Evolutionary conservation across 2,888 invertebrate genomes (phyloP).

Genomic region (Mellilla xanthometata): DNA sequence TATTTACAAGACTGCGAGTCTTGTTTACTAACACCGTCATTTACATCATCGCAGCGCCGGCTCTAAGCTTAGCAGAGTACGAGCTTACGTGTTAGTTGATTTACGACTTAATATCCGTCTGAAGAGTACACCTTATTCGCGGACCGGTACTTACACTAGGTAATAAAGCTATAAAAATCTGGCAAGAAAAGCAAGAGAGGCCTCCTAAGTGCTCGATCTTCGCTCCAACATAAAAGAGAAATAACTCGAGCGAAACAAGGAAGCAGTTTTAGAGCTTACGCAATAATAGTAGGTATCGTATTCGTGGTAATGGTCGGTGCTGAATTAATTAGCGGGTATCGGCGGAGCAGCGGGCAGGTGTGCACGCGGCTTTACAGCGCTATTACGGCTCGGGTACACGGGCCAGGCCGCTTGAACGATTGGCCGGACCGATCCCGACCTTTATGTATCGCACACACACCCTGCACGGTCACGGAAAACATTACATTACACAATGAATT

Average conservation of each 20-base stretch:
- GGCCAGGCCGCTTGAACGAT: slow-evolving; percentile 58
- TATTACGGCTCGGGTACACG: slow-evolving; percentile 59
- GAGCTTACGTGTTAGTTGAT: slow-evolving; percentile 17
- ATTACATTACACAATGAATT: slow-evolving; percentile 34
- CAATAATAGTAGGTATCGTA: slow-evolving; percentile 60
- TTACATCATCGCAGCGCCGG: slow-evolving; percentile 7
- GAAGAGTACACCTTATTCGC: slow-evolving; percentile 22
- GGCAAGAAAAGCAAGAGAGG: slow-evolving; percentile 33
- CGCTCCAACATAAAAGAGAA: slow-evolving; percentile 44
- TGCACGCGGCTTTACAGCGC: slow-evolving; percentile 63
- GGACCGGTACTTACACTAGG: slow-evolving; percentile 27
- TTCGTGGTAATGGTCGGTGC: slow-evolving; percentile 58
- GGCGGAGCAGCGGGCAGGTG: slow-evolving; percentile 59
- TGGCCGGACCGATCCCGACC: slow-evolving; percentile 49
- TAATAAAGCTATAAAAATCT: slow-evolving; percentile 36
- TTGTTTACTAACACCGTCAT: slow-evolving; percentile 11
- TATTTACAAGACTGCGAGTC: slow-evolving; percentile 18
- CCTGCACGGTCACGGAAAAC: slow-evolving; percentile 31
- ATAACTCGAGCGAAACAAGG: slow-evolving; percentile 48
- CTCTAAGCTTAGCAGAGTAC: slow-evolving; percentile 14
- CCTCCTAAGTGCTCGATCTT: slow-evolving; percentile 45
- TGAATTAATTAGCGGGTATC: slow-evolving; percentile 73
- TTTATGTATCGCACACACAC: slow-evolving; percentile 32
- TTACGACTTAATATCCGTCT: slow-evolving; percentile 26
- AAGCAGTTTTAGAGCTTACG: slow-evolving; percentile 49